Evolutionary conservation across 2,888 invertebrate species (phyloP).

Genomic region (Scelioninae gen. 2): DNA sequence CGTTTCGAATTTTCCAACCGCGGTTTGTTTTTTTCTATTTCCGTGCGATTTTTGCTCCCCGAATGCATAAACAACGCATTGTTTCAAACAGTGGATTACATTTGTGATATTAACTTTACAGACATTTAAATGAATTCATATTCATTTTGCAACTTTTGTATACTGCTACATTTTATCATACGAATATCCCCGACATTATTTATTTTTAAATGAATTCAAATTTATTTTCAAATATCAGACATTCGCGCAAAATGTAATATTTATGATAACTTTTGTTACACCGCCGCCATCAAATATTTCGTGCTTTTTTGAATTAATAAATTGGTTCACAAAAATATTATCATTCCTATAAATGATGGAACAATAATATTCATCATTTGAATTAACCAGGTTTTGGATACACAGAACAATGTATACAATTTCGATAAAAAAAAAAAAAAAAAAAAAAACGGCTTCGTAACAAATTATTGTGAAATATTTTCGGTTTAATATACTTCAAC

Average conservation of each 20-base stretch:
- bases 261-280: constrained; percentile 54
- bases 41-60: constrained; percentile 29
- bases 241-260: constrained; percentile 49
- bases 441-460: not conserved
- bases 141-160: constrained; percentile 56
- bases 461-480: not conserved
- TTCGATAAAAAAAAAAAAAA: not conserved
- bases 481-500: not conserved
- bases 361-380: constrained; percentile 21
- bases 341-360: constrained; percentile 28
- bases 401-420: constrained; percentile 2
- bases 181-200: constrained; percentile 44
- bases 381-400: constrained; percentile 20
- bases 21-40: constrained; percentile 42
- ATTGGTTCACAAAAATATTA: constrained; percentile 20
- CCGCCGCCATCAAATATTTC: constrained; percentile 36
- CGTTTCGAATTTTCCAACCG: constrained; percentile 28
- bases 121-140: constrained; percentile 53
- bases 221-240: constrained; percentile 54
- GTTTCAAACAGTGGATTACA: constrained; percentile 46
- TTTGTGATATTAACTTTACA: constrained; percentile 56
- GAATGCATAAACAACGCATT: constrained; percentile 50
- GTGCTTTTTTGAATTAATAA: constrained; percentile 40
- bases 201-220: constrained; percentile 54
- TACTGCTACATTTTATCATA: constrained; percentile 51